Evolutionary conservation across 2,113 vertebrate species (phyloP), one percentile per base, ranked within the genome.

Genomic region (Thamnophis sirtalis): DNA sequence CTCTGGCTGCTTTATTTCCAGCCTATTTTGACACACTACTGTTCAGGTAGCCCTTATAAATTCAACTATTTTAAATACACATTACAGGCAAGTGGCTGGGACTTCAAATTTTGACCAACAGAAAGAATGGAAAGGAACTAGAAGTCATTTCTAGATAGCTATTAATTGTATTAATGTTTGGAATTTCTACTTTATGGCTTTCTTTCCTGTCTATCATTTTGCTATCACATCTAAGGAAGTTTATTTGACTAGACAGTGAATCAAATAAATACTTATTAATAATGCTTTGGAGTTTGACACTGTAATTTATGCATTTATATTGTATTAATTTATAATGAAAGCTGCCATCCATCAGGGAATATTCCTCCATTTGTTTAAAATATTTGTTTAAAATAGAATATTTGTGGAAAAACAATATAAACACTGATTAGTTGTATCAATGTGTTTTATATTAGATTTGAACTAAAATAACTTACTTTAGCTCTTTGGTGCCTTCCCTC

Each of bases 161-260:
- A 91, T 60, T 15, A 0, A 0, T 3, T 87, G 49, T 60, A 60
- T 19, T 0, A 80, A 90, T 0, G 88, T 50, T 28, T 80, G 5
- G 89, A 38, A 90, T 85, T 91, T 91, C 8, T 86, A 1, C 51
- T 22, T 89, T 92, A 92, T 93, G 91, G 91, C 49, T 92, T 49
- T 11, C 24, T 43, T 89, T 51, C 43, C 28, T 95, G 33, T 24
- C 92, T 85, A 88, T 19, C 87, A 3, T 90, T 91, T 56, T 0
- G 7, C 3, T 53, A 24, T 90, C 87, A 2, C 21, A 90, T 93
- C 87, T 87, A 54, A 21, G 51, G 11, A n/a, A 17, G 26, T 0
- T 22, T 88, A 7, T 17, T 26, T 15, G 3, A 50, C 58, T 49
- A 91, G 9, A 87, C 94, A 68, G 87, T 21, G 73, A 86, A 55